Conservation (phyloP, 2,797 vertebrate species). For the Eutrigla gurnardus region DNA sequence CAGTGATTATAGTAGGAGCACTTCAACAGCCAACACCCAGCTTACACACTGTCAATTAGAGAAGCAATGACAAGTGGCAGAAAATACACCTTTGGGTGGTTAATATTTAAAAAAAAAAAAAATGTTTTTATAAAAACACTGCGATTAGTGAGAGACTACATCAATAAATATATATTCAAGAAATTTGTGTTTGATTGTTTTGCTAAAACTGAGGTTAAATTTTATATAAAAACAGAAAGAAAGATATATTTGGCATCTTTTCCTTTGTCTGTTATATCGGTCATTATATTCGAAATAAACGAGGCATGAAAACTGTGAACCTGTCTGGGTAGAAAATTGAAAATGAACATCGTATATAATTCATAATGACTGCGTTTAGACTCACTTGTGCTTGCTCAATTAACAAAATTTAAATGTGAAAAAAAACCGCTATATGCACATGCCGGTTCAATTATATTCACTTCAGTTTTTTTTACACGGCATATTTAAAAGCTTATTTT, state of each 20-base stretch:
- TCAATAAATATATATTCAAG: conserved; percentile 13
- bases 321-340: conserved; percentile 16
- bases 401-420: conserved; percentile 26
- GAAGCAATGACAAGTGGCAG: conserved; percentile 21
- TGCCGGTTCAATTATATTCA: background rate
- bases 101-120: conserved; percentile 30
- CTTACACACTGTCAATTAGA: conserved; percentile 56
- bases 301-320: conserved; percentile 21
- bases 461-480: conserved; percentile 29
- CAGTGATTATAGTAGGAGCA: conserved; percentile 66
- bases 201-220: background rate
- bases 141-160: conserved; percentile 1
- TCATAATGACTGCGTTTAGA: conserved; percentile 37
- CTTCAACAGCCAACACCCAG: conserved; percentile 55
- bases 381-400: conserved; percentile 28
- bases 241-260: background rate
- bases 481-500: conserved; percentile 52
- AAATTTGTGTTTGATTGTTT: conserved; percentile 21
- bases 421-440: conserved; percentile 14
- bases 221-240: background rate
- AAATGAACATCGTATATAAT: conserved; percentile 40
- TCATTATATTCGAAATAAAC: conserved; percentile 27
- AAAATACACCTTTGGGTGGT: conserved; percentile 25
- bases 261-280: conserved; percentile 3
- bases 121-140: conserved; percentile 17